Base-by-base conservation (phyloP, 2,113 vertebrate genomes). In the Sminthopsis crassicaudata region DNA sequence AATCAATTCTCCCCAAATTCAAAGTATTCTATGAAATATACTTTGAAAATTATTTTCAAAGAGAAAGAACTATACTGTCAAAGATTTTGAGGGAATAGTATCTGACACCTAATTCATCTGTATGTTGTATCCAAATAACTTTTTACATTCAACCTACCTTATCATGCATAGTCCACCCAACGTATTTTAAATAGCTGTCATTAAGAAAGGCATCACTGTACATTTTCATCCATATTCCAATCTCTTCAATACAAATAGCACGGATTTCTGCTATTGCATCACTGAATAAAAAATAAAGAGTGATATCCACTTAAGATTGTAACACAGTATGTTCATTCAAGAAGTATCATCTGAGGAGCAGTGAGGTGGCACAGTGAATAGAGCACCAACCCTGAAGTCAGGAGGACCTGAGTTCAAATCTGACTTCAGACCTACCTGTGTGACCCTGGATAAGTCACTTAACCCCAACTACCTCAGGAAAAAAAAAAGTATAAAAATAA, bases 211-310 rank as follows among this genome's bases (percentile, higher is more conserved):
- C 99, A 4, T 99, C 99, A 91, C 99, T 99, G 98, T 99, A 99
- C 98, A 99, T 99, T 98, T 99, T 99, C 99, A 99, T 99, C 99
- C 99, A 99, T 94, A 99, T 99, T 36, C 99, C 99, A 93, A 99
- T 99, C 98, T 99, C 99, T 98, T 99, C 99, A 97, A 99, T 99
- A 98, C 99, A 99, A 97, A 99, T 99, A 46, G 99, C 99, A 98
- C 99, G 99, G 95, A 99, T 99, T 99, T 99, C 99, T 97, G 99
- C 99, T 98, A 99, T 99, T 67, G 99, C 99, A 98, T 99, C 99
- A 92, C 99, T 99, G 98, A 46, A 97, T 67, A 97, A 84, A 91
- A 0, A 92, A 94, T 96, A 53, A 25, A 94, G 95, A 96, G 94
- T 91, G 60, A 95, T 53, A 91, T 27, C 2, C 50, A 93, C 96